Evolutionary conservation across 2,888 invertebrate species (phyloP).

Genomic region (Drosophila algonquin): DNA sequence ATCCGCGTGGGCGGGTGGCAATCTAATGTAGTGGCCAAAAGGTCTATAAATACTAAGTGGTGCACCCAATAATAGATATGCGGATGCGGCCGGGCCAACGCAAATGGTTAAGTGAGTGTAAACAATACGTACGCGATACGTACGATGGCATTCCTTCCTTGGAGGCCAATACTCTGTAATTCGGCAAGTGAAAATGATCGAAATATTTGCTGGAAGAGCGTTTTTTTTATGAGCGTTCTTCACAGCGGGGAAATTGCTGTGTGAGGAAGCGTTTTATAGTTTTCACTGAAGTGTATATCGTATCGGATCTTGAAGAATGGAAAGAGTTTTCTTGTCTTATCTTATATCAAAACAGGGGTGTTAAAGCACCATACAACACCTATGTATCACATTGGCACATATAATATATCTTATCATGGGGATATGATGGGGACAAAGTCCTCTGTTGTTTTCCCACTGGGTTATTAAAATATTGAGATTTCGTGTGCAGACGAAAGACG

Average conservation of each 20-base stretch:
- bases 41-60: constrained; percentile 54
- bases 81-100: constrained; percentile 24
- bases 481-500: neutral
- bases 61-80: constrained; percentile 60
- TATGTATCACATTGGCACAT: neutral
- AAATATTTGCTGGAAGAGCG: constrained; percentile 24
- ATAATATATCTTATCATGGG: neutral
- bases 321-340: neutral
- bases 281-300: neutral
- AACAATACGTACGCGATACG: constrained; percentile 32
- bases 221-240: constrained; percentile 16
- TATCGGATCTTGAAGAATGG: no score
- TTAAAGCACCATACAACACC: neutral
- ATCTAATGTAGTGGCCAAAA: neutral
- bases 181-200: constrained; percentile 28
- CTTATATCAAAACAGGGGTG: constrained; percentile 1
- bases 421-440: constrained; percentile 10
- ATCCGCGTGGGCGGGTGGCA: constrained; percentile 52
- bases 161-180: constrained; percentile 14
- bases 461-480: neutral
- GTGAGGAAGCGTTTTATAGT: neutral
- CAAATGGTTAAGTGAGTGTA: constrained; percentile 43
- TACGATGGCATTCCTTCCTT: constrained; percentile 1
- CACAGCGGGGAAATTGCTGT: neutral
- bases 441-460: neutral